These are phyloP conservation scores for Zaprionus obscuricornis DNA, from an alignment of 2,888 invertebrate genomes.

Conservation along the genomic window DNA sequence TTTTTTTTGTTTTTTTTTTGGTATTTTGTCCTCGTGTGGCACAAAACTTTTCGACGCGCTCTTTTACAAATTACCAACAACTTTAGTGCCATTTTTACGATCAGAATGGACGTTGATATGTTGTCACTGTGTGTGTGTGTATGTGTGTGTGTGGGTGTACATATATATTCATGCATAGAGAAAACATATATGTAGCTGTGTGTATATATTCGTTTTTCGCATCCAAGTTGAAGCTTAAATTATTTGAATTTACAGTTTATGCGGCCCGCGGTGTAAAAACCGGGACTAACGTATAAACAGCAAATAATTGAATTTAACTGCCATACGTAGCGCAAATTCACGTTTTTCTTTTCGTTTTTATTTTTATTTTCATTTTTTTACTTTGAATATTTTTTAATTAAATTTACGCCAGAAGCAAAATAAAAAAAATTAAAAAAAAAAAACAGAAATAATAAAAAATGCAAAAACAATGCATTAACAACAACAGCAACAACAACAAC, in stretches of 20 bases:
- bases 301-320: constrained; percentile 64
- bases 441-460: neutral
- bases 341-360: constrained; percentile 7
- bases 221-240: constrained; percentile 20
- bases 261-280: constrained; percentile 32
- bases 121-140: constrained; percentile 25
- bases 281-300: constrained; percentile 22
- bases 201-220: constrained; percentile 10
- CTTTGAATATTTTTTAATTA: constrained; percentile 51
- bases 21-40: too few relatives aligned
- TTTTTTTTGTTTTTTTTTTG: constrained; percentile 30
- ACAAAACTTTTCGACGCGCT: constrained; percentile 81
- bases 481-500: constrained; percentile 45
- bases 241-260: constrained; percentile 44
- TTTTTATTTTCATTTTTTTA: too few relatives aligned
- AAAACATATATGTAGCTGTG: neutral
- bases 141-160: constrained; percentile 27
- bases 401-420: constrained; percentile 22
- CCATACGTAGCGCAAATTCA: constrained; percentile 21
- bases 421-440: constrained; percentile 1
- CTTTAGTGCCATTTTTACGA: constrained; percentile 65
- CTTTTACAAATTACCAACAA: constrained; percentile 82
- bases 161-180: neutral
- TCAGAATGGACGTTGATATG: constrained; percentile 55
- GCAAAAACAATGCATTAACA: too few relatives aligned